phyloP scores from a whole-genome alignment of 1,140 invertebrate genomes.

The Teleopsis dalmanni region DNA sequence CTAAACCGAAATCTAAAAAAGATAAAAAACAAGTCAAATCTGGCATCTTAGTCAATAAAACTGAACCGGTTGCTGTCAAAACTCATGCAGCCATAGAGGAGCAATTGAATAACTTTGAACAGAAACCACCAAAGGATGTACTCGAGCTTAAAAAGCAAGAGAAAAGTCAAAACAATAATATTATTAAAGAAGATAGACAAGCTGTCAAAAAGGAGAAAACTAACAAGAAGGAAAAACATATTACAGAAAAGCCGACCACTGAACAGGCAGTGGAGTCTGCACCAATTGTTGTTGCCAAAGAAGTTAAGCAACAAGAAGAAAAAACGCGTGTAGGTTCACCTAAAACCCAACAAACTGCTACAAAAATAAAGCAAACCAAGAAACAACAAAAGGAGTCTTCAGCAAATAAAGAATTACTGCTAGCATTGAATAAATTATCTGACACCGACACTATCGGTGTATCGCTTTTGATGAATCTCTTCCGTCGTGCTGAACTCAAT shows the following conservation, averaged over 20 bases:
- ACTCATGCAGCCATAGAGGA: conserved; percentile 31
- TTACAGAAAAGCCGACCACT: conserved; percentile 4
- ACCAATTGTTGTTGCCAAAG: conserved; percentile 26
- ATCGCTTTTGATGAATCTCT: conserved; percentile 60
- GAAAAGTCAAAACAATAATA: too few relatives aligned
- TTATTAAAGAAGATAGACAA: too few relatives aligned
- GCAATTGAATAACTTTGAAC: conserved; percentile 63
- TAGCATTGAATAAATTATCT: conserved; percentile 30
- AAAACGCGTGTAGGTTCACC: conserved; percentile 31
- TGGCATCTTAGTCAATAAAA: conserved; percentile 57
- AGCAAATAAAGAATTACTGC: conserved; percentile 29
- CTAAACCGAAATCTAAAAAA: conserved; percentile 48
- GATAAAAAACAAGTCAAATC: conserved; percentile 27
- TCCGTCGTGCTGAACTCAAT: conserved; percentile 70
- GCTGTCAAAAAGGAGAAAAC: conserved; percentile 43
- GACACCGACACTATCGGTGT: conserved; percentile 44
- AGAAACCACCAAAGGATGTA: conserved; percentile 72
- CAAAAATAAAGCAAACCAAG: conserved; percentile 23
- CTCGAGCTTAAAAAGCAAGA: conserved; percentile 54
- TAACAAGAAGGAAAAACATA: conserved; percentile 28
- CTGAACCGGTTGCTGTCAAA: conserved; percentile 48
- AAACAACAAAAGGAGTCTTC: conserved; percentile 36
- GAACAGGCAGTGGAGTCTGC: conserved; percentile 26
- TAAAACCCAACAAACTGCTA: conserved; percentile 28
- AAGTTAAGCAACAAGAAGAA: conserved; percentile 36